Percentiles rank a stretch among this genome's conserved stretches.
phyloP scores from a whole-genome alignment of 2,113 vertebrate species.

The Chamaea fasciata region DNA sequence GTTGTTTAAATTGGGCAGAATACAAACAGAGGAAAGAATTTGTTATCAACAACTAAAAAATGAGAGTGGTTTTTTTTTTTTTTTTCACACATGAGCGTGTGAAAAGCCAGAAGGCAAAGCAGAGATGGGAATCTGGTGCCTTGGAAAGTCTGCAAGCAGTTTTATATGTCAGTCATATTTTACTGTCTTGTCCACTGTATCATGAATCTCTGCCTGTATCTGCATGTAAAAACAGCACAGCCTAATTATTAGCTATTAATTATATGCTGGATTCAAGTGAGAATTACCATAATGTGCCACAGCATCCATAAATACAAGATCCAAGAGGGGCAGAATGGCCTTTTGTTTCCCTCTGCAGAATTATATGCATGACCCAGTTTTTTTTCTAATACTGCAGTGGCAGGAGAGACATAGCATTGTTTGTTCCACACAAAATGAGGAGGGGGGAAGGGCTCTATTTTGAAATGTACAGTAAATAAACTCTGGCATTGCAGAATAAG shows the following conservation, averaged over 20 bases:
- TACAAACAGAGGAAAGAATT: not conserved
- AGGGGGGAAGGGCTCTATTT: conserved; percentile 23
- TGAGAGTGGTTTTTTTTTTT: not conserved
- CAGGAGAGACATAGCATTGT: conserved; percentile 29
- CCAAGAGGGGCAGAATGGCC: not conserved
- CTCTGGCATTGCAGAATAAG: not conserved
- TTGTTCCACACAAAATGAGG: conserved; percentile 19
- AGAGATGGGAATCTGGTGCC: not conserved
- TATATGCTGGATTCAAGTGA: not conserved
- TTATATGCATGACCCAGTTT: conserved; percentile 47
- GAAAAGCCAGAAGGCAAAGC: not conserved
- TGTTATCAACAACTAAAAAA: not conserved
- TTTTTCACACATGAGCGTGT: not conserved
- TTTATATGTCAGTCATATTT: not conserved
- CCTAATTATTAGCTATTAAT: conserved; percentile 37
- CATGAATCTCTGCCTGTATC: not conserved
- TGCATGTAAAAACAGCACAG: not conserved
- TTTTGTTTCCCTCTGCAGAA: conserved; percentile 44
- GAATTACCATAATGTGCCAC: conserved; percentile 1
- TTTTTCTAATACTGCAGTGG: conserved; percentile 2
- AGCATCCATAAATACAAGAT: not conserved
- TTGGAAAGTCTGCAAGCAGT: not conserved
- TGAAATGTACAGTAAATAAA: conserved; percentile 8
- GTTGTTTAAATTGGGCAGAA: not conserved
- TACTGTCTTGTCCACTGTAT: not conserved